Conservation (phyloP, 2,113 vertebrate species). For the Takifugu flavidus region DNA sequence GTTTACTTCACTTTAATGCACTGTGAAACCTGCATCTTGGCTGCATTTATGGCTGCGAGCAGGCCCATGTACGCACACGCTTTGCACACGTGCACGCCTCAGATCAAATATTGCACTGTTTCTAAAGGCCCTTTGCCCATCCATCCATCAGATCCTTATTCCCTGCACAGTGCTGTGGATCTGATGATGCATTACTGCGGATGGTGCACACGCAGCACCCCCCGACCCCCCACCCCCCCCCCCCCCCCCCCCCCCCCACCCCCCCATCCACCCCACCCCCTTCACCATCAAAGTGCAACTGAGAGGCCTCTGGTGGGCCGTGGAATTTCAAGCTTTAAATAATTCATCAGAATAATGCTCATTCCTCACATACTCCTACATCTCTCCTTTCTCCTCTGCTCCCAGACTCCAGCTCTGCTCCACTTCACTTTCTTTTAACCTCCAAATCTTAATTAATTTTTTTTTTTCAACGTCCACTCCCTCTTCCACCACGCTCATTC, state of each 20-base stretch:
- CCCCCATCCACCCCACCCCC: slow-evolving; percentile 24
- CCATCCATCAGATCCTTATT: slow-evolving; percentile 20
- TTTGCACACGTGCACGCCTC: slow-evolving; percentile 13
- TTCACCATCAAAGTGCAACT: slow-evolving; percentile 39
- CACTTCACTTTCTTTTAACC: slow-evolving; percentile 20
- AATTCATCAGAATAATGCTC: slow-evolving; percentile 67
- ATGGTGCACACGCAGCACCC: slow-evolving; percentile 38
- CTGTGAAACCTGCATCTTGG: slow-evolving; percentile 18
- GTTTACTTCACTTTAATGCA: slow-evolving; percentile 25
- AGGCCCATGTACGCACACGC: neutral
- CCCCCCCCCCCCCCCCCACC: too few relatives aligned
- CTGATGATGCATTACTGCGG: slow-evolving; percentile 34
- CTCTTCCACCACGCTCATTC: neutral
- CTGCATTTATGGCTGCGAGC: slow-evolving; percentile 1
- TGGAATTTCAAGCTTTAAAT: slow-evolving; percentile 71
- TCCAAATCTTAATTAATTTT: neutral
- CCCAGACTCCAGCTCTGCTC: slow-evolving; percentile 14
- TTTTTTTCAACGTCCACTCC: slow-evolving; percentile 17
- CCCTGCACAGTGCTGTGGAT: slow-evolving; percentile 6
- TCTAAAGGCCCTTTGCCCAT: slow-evolving; percentile 19
- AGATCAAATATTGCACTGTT: slow-evolving; percentile 24
- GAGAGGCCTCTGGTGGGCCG: slow-evolving; percentile 55
- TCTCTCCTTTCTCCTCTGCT: slow-evolving; percentile 36
- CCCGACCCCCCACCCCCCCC: too few relatives aligned
- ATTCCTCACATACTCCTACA: slow-evolving; percentile 58